Evolutionary conservation across 2,888 invertebrate species (phyloP).

Genomic region (Leucophenga maculata): DNA sequence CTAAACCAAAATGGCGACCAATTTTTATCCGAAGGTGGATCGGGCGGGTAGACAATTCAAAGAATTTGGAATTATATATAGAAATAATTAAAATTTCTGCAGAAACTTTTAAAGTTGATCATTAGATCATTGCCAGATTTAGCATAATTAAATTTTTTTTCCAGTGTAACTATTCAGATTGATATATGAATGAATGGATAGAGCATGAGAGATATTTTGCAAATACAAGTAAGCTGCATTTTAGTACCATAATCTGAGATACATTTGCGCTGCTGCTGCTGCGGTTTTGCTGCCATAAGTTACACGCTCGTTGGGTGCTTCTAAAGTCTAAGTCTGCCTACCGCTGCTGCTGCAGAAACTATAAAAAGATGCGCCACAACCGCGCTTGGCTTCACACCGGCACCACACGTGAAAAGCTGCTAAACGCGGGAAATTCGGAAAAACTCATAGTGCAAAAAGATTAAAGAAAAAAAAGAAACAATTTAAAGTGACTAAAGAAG

Average conservation of each 20-base stretch:
- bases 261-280: not conserved
- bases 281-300: not conserved
- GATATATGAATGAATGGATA: not conserved
- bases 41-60: too few species aligned
- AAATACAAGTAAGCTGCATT: too few species aligned
- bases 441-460: constrained; percentile 26
- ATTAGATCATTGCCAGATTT: too few species aligned
- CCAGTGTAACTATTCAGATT: too few species aligned
- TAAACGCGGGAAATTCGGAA: constrained; percentile 33
- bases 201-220: not conserved
- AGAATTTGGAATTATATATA: too few species aligned
- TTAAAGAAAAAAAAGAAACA: constrained; percentile 33
- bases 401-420: constrained; percentile 56
- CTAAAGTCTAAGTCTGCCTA: not conserved
- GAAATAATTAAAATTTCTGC: too few species aligned
- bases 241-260: not conserved
- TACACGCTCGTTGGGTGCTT: too few species aligned
- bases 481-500: constrained; percentile 16
- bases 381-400: constrained; percentile 70
- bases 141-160: too few species aligned
- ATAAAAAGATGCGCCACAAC: constrained; percentile 65
- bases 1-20: too few species aligned
- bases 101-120: too few species aligned
- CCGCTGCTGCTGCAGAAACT: constrained; percentile 43
- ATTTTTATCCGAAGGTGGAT: too few species aligned